Conservation (phyloP, 2,888 invertebrate species). For the Agrotis puta region DNA sequence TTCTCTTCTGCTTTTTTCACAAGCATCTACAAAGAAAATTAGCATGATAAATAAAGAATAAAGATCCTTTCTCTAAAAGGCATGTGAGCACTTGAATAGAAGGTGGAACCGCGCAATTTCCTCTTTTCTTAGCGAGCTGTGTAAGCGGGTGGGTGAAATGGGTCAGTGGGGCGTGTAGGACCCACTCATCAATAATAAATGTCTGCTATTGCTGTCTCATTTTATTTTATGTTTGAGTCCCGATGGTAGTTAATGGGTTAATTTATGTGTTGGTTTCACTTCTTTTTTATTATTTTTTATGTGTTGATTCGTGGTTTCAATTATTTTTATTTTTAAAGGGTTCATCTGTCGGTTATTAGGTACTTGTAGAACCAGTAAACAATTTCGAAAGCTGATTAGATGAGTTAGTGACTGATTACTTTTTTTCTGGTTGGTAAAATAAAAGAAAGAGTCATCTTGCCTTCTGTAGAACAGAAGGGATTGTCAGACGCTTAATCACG, state of each 20-base stretch:
- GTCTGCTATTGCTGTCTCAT: constrained; percentile 7
- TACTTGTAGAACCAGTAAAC: too few relatives aligned
- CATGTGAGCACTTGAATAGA: constrained; percentile 26
- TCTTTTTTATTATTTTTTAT: too few relatives aligned
- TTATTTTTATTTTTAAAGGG: too few relatives aligned
- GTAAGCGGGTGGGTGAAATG: constrained; percentile 67
- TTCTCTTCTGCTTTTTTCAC: not conserved
- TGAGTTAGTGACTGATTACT: too few relatives aligned
- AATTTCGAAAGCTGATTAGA: too few relatives aligned
- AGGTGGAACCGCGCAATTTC: constrained; percentile 54
- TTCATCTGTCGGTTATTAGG: too few relatives aligned
- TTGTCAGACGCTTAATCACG: too few relatives aligned
- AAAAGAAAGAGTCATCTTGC: too few relatives aligned
- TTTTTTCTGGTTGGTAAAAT: too few relatives aligned
- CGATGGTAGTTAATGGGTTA: constrained; percentile 5
- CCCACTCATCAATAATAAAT: constrained; percentile 76
- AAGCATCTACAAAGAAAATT: not conserved
- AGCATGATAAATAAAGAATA: constrained; percentile 19
- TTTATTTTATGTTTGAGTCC: not conserved
- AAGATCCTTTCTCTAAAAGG: constrained; percentile 22
- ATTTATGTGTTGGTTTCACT: not conserved
- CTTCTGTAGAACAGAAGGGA: too few relatives aligned
- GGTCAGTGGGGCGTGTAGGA: constrained; percentile 72
- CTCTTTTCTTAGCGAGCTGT: constrained; percentile 62
- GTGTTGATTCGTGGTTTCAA: not conserved